These are phyloP conservation scores for Diadumene lineata DNA, from an alignment of 92 coral and sea anemone genomes.

Conservation along the genomic window DNA sequence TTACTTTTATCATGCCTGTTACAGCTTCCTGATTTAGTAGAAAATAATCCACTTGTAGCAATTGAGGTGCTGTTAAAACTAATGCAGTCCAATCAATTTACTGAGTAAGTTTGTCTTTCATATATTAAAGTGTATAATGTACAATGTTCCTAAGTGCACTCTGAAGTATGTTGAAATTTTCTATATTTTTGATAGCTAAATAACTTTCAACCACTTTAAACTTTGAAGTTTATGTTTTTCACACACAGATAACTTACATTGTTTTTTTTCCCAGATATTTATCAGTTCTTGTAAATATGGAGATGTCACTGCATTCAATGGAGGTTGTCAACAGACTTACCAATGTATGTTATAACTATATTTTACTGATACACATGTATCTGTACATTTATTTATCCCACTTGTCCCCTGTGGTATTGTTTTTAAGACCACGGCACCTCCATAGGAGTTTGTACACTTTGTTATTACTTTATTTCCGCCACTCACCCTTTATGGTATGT, in stretches of 20 bases:
- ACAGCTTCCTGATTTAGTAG: slow-evolving; percentile 96
- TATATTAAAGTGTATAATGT: no score
- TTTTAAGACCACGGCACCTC: no score
- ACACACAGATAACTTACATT: background rate
- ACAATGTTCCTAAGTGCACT: no score
- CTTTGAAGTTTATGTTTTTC: background rate
- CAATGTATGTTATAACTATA: slow-evolving; percentile 80
- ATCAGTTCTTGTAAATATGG: slow-evolving; percentile 95
- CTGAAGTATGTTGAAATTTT: no score
- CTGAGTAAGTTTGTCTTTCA: slow-evolving; percentile 89
- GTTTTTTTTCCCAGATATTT: slow-evolving; percentile 66
- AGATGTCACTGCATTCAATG: slow-evolving; percentile 99
- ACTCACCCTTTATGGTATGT: background rate
- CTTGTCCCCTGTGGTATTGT: no score
- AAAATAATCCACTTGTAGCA: slow-evolving; percentile 94
- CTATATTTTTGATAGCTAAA: no score
- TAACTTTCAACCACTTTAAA: no score
- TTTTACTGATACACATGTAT: no score
- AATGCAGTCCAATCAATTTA: slow-evolving; percentile 97
- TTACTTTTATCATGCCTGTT: no score
- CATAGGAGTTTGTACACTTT: background rate
- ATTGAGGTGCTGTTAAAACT: slow-evolving; percentile 92
- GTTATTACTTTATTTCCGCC: background rate
- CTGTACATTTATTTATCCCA: no score
- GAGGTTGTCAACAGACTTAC: slow-evolving; percentile 99